These are phyloP conservation scores for Rallus limicola DNA, from an alignment of 2,113 vertebrate species.

Conservation along the genomic window DNA sequence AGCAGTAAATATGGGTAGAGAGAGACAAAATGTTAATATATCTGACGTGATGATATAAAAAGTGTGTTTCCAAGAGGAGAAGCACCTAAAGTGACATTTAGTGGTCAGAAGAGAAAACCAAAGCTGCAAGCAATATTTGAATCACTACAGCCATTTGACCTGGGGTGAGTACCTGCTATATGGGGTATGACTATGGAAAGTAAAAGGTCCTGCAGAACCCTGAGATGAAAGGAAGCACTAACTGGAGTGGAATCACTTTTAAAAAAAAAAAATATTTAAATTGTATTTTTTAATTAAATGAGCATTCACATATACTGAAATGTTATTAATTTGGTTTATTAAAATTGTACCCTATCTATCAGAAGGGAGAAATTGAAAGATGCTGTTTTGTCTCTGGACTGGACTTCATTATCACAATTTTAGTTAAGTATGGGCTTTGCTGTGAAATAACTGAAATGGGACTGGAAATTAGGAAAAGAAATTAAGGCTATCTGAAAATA, in stretches of 20 bases:
- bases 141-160: constrained; percentile 21
- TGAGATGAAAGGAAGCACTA: not conserved
- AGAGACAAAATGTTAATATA: not conserved
- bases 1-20: not conserved
- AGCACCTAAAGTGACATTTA: not conserved
- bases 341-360: not conserved
- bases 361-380: not conserved
- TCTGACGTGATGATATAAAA: not conserved
- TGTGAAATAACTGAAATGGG: not conserved
- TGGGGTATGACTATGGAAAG: not conserved
- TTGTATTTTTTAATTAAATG: not conserved
- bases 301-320: not conserved
- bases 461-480: not conserved
- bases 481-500: not conserved
- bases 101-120: not conserved
- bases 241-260: not conserved
- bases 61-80: not conserved
- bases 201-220: not conserved
- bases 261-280: too few species aligned
- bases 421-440: not conserved
- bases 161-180: constrained; percentile 3
- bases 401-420: not conserved
- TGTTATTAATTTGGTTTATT: not conserved
- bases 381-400: not conserved
- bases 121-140: not conserved